Base-by-base conservation (phyloP, 2,113 vertebrate species). In the Callithrix jacchus region DNA sequence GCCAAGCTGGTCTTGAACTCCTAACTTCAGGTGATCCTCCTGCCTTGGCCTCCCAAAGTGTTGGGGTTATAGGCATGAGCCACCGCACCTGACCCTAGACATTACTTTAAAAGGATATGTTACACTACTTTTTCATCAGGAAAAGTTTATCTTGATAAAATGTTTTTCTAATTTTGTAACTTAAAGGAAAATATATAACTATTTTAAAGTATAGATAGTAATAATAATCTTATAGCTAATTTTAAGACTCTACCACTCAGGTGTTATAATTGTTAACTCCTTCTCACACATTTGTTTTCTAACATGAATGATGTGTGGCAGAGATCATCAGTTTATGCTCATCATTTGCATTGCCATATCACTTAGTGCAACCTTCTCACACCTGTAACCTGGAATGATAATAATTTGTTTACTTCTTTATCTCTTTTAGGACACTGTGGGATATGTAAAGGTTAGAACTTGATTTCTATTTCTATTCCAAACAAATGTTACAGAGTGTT, bases 81-180 rank as follows among this genome's bases (percentile, higher is more conserved):
- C 61, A 64, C 61, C 27, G 11, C 13, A 13, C 61, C 61, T 13
- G 27, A 27, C 61, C 61, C 27, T 82, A 81, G 40, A 20, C 37
- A 42, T 90, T 82, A 45, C 42, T 94, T 42, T 89, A 71, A 87
- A 83, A 54, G 54, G 8, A 8, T 95, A 85, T 83, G 89, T 96
- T 77, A 45, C 81, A 84, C 17, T 76, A 61, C 30, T 21, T 93
- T 95, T 87, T 90, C 77, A 35, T 93, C 21, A 91, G 84, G 16
- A 87, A 87, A 93, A 73, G 87, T 68, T 32, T 93, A 84, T 96
- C 5, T 82, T 54, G 20, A 64, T 89, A 76, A 89, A 85, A 76
- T 80, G 5, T 80, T 86, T 90, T 89, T 93, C 68, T 74, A 93
- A 81, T 93, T 94, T 88, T 98, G 89, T 54, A 89, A 61, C 17